phyloP scores from a whole-genome alignment of 2,888 invertebrate genomes.

The Adelphocoris suturalis region DNA sequence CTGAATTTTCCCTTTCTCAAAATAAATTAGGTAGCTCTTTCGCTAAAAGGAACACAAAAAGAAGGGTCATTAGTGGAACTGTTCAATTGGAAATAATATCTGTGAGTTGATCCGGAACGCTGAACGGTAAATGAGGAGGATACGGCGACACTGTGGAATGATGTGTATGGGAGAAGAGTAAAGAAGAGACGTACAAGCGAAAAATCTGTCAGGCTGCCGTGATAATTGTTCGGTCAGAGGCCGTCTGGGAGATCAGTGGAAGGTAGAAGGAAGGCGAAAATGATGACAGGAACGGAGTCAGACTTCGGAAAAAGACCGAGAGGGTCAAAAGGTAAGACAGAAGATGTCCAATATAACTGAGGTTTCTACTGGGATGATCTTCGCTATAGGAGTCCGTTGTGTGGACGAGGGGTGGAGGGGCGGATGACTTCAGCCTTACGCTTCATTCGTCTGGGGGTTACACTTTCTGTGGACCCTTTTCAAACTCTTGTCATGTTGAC shows the following conservation, averaged over 20 bases:
- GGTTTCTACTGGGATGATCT: conserved; percentile 37
- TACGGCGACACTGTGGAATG: conserved; percentile 7
- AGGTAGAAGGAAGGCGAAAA: conserved; percentile 17
- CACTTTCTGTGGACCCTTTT: conserved; percentile 47
- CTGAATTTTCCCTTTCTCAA: no score
- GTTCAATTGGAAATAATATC: neutral
- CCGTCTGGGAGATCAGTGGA: neutral
- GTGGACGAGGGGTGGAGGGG: neutral
- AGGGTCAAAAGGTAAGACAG: conserved; percentile 57
- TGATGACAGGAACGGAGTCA: conserved; percentile 33
- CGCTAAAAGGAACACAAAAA: neutral
- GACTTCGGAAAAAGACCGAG: neutral
- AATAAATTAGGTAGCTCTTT: neutral
- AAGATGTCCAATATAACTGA: conserved; percentile 63
- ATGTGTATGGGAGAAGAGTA: neutral
- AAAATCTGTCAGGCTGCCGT: conserved; percentile 12
- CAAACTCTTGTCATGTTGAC: conserved; percentile 49
- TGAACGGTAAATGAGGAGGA: conserved; percentile 21
- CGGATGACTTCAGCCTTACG: neutral
- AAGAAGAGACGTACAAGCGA: conserved; percentile 29
- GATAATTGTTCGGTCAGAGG: conserved; percentile 43
- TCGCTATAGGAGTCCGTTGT: neutral
- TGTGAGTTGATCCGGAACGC: neutral
- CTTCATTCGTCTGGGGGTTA: conserved; percentile 47
- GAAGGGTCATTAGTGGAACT: neutral